These are phyloP conservation scores for Heliothis peltigera DNA, from an alignment of 2,888 invertebrate species.

Conservation along the genomic window DNA sequence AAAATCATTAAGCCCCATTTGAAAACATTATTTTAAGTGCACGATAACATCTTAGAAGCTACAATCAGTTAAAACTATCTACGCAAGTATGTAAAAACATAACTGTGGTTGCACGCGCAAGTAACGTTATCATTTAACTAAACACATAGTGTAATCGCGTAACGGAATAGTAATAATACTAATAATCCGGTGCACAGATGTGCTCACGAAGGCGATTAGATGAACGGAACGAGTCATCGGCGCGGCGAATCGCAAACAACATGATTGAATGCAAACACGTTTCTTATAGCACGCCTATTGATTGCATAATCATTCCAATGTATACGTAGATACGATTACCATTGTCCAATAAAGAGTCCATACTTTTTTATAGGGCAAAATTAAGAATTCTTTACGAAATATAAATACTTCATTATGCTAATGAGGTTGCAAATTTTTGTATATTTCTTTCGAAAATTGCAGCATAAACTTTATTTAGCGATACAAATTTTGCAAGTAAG, in stretches of 20 bases:
- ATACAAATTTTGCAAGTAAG: slow-evolving; percentile 35
- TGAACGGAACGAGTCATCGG: slow-evolving; percentile 54
- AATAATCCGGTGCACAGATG: slow-evolving; percentile 49
- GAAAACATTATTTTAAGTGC: slow-evolving; percentile 4
- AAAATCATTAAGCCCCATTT: background rate
- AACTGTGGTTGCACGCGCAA: slow-evolving; percentile 9
- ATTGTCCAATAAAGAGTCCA: background rate
- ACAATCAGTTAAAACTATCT: slow-evolving; percentile 5
- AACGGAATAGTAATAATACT: slow-evolving; percentile 47
- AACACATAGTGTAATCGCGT: slow-evolving; percentile 43
- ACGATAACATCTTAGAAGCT: slow-evolving; percentile 10
- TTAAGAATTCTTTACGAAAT: background rate
- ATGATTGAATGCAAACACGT: slow-evolving; percentile 61
- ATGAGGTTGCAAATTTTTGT: background rate
- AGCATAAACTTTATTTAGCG: slow-evolving; percentile 13
- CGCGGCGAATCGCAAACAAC: slow-evolving; percentile 60
- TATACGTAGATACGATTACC: slow-evolving; percentile 1
- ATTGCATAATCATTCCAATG: slow-evolving; percentile 29
- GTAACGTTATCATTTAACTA: slow-evolving; percentile 50
- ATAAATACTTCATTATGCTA: background rate
- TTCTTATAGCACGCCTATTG: slow-evolving; percentile 33
- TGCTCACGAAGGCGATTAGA: slow-evolving; percentile 51
- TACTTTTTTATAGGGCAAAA: background rate
- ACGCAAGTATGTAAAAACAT: slow-evolving; percentile 3
- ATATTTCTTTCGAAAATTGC: background rate